phyloP scores from a whole-genome alignment of 2,888 invertebrate species.

The Lepidochitona cinerea region DNA sequence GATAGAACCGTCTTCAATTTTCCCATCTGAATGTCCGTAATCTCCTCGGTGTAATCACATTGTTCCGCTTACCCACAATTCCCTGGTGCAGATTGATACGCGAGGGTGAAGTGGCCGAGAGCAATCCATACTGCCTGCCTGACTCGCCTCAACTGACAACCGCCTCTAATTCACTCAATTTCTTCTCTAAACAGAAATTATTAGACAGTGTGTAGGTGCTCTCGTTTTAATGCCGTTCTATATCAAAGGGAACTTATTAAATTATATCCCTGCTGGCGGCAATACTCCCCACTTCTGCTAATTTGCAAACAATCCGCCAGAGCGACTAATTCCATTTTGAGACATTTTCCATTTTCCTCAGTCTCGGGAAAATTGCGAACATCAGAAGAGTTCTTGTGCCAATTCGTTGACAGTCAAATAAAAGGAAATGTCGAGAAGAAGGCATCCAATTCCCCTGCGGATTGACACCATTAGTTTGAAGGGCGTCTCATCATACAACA shows the following conservation, averaged over 20 bases:
- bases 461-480: too few species aligned
- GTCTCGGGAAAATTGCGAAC: too few species aligned
- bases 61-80: neutral
- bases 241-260: conserved; percentile 3
- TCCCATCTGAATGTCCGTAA: neutral
- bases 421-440: too few species aligned
- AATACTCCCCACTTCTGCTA: neutral
- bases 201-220: neutral
- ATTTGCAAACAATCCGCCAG: conserved; percentile 4
- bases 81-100: neutral
- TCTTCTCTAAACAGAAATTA: conserved; percentile 8
- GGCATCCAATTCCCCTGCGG: too few species aligned
- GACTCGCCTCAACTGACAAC: neutral
- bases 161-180: conserved; percentile 5
- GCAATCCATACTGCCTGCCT: neutral
- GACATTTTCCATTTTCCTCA: neutral
- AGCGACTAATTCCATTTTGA: neutral
- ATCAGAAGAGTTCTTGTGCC: too few species aligned
- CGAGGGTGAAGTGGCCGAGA: neutral
- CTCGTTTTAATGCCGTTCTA: neutral
- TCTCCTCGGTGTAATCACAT: neutral
- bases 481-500: too few species aligned
- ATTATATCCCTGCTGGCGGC: conserved; percentile 1
- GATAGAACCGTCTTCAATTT: neutral
- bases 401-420: too few species aligned